These are phyloP conservation scores for Acrocephalus arundinaceus DNA, from an alignment of 2,113 vertebrate genomes.

Conservation along the genomic window DNA sequence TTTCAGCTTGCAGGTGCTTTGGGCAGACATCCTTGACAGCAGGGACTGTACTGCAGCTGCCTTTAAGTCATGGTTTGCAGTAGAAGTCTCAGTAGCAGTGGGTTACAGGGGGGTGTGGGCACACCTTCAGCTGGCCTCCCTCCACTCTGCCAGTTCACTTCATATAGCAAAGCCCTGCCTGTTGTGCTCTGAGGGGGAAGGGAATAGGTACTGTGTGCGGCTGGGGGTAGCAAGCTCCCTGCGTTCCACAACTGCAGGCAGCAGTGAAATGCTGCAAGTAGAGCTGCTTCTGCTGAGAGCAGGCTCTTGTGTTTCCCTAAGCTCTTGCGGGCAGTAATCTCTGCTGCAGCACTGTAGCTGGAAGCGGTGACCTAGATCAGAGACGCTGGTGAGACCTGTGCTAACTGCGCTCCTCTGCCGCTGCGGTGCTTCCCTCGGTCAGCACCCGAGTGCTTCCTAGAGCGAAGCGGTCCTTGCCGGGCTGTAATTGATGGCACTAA, in stretches of 20 bases:
- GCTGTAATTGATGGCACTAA: accelerated
- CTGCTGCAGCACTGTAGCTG: background rate
- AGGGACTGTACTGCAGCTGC: background rate
- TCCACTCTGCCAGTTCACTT: accelerated
- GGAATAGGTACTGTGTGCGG: accelerated
- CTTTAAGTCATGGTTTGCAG: too few species aligned
- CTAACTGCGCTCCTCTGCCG: background rate
- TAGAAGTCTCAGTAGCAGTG: background rate
- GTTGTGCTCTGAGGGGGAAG: accelerated
- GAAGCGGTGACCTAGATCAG: background rate
- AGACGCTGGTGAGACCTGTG: accelerated
- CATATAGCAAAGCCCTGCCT: accelerated
- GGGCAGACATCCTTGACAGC: accelerated
- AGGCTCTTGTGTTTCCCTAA: accelerated
- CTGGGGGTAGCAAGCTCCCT: accelerated
- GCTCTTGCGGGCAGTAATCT: background rate
- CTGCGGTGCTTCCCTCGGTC: background rate
- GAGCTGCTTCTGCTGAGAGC: accelerated
- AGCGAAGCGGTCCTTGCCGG: accelerated
- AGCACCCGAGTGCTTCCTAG: accelerated
- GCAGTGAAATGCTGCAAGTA: accelerated
- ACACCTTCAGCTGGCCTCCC: accelerated
- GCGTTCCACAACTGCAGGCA: background rate
- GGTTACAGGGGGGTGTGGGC: accelerated
- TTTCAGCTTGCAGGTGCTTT: background rate